A percentile compares a stretch with the other conserved stretches of the same genome.
phyloP scores from a whole-genome alignment of 2,888 invertebrate genomes.

The Coenonympha arcania region DNA sequence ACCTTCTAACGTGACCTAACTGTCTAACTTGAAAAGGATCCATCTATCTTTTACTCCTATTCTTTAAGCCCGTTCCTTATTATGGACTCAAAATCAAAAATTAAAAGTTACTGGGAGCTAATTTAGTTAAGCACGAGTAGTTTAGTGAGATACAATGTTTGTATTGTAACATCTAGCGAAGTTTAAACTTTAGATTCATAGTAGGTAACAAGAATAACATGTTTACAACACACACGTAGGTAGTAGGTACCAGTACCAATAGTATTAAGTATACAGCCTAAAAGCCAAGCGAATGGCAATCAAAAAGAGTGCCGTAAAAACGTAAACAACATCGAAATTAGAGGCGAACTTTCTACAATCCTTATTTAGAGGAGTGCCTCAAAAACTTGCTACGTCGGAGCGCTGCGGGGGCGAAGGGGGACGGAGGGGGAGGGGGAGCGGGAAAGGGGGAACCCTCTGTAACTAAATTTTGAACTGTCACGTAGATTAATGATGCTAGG shows the following conservation, averaged over 20 bases:
- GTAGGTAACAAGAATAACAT: too few relatives aligned
- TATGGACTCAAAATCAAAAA: too few relatives aligned
- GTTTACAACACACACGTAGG: too few relatives aligned
- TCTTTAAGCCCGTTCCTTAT: too few relatives aligned
- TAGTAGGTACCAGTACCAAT: not conserved
- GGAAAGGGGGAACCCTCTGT: constrained; percentile 60
- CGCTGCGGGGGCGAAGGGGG: constrained; percentile 33
- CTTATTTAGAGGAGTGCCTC: constrained; percentile 53
- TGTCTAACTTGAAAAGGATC: too few relatives aligned
- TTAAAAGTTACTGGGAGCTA: too few relatives aligned
- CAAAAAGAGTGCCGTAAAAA: not conserved
- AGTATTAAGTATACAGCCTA: not conserved
- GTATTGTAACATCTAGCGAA: too few relatives aligned
- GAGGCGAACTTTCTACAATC: constrained; percentile 28
- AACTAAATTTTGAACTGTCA: constrained; percentile 76
- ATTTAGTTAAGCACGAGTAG: too few relatives aligned
- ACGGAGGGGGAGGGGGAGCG: constrained; percentile 27
- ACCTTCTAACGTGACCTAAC: too few relatives aligned
- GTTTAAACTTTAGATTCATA: too few relatives aligned
- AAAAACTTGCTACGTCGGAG: constrained; percentile 55
- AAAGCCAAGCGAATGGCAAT: not conserved
- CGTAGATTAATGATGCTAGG: constrained; percentile 75
- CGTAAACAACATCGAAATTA: constrained; percentile 25
- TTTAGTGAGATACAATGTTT: too few relatives aligned
- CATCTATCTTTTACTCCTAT: too few relatives aligned